Evolutionary conservation across 2,797 vertebrate genomes (phyloP).

Genomic region (Vespertilio murinus): DNA sequence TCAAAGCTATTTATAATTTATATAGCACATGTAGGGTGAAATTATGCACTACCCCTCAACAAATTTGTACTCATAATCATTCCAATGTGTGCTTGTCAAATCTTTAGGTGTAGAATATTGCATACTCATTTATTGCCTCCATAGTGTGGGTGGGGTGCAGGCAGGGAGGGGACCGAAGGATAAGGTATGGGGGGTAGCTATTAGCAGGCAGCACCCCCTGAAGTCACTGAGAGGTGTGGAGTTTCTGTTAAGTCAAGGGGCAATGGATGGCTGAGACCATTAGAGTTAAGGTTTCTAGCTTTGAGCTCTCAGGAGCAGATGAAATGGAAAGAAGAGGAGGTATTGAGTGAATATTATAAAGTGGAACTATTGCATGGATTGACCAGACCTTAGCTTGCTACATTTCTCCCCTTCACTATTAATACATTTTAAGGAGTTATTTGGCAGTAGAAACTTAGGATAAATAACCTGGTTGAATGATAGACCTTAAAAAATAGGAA

Average conservation of each 20-base stretch:
- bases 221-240: neutral
- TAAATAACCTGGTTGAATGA: neutral
- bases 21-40: neutral
- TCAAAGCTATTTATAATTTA: slow-evolving; percentile 36
- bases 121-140: neutral
- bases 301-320: neutral
- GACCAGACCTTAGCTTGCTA: neutral
- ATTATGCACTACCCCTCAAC: neutral
- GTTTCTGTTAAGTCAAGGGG: neutral
- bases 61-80: neutral
- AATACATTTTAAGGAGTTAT: neutral
- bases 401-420: neutral
- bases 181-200: neutral
- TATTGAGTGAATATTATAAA: neutral
- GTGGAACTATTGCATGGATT: neutral
- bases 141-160: neutral
- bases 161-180: neutral
- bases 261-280: neutral
- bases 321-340: neutral
- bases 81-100: neutral
- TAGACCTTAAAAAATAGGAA: neutral
- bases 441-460: neutral
- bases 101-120: neutral
- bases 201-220: neutral
- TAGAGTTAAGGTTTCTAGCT: neutral